Percentiles rank a stretch among this genome's conserved stretches.
phyloP scores from a whole-genome alignment of 2,113 vertebrate genomes.

The Tretioscincus oriximinensis region DNA sequence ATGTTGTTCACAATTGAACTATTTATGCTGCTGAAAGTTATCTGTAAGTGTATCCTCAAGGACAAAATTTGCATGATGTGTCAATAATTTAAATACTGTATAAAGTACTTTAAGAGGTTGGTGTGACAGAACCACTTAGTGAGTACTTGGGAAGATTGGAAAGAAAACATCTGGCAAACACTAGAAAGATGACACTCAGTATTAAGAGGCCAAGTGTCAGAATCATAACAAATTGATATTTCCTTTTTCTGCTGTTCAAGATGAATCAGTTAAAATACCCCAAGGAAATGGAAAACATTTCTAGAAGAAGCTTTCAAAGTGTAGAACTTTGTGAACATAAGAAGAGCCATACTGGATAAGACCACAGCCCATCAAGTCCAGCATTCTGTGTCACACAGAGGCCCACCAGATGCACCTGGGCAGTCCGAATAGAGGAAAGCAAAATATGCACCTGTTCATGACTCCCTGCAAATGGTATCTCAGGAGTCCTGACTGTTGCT shows the following conservation, averaged over 20 bases:
- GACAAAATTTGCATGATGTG: background rate
- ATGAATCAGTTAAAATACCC: background rate
- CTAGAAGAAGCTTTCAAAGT: background rate
- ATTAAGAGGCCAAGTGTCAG: background rate
- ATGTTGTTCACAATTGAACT: background rate
- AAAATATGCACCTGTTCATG: too few species aligned
- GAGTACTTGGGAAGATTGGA: background rate
- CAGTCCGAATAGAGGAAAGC: too few species aligned
- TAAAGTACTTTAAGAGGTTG: background rate
- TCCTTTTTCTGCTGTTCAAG: background rate
- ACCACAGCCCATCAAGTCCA: too few species aligned
- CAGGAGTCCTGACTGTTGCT: too few species aligned
- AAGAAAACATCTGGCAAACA: background rate
- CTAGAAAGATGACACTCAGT: background rate
- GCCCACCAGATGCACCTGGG: too few species aligned
- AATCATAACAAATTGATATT: background rate
- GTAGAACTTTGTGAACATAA: background rate
- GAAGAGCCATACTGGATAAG: too few species aligned
- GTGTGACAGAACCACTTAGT: slow-evolving; percentile 7
- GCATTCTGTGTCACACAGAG: too few species aligned
- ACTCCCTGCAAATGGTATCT: too few species aligned
- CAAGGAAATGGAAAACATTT: background rate
- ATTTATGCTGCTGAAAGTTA: slow-evolving; percentile 14
- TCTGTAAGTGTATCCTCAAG: background rate
- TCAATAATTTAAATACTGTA: slow-evolving; percentile 9